Conservation (phyloP, 2,113 vertebrate species). For the Lathamus discolor region DNA sequence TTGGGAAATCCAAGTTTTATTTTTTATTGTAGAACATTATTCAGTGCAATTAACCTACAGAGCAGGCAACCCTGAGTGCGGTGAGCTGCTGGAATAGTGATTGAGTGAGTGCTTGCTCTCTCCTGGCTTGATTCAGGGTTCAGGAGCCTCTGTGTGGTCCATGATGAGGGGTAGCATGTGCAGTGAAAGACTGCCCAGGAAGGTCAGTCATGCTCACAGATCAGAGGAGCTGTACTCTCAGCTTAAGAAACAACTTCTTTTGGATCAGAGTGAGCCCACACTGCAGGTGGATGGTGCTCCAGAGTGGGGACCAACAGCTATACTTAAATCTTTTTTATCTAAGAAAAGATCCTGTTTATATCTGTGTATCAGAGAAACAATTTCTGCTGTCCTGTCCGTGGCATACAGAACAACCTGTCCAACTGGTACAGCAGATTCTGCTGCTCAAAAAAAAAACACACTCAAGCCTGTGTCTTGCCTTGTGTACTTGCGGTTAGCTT, state of each 20-base stretch:
- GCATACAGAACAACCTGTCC: neutral
- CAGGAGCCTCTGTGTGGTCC: neutral
- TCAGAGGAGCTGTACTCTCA: neutral
- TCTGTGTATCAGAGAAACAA: neutral
- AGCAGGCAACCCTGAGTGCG: neutral
- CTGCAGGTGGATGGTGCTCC: neutral
- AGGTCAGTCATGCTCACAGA: neutral
- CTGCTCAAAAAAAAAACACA: neutral
- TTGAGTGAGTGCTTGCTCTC: neutral
- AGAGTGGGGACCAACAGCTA: neutral
- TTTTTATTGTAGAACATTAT: neutral
- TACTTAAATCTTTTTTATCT: neutral
- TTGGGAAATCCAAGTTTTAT: neutral
- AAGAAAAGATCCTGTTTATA: neutral
- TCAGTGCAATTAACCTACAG: neutral
- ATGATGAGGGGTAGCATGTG: neutral
- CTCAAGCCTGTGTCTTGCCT: neutral
- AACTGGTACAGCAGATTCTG: neutral
- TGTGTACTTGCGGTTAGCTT: neutral
- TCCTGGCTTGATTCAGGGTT: neutral
- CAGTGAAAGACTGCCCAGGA: neutral
- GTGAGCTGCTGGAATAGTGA: neutral
- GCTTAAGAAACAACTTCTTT: neutral
- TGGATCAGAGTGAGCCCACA: neutral
- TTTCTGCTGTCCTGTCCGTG: neutral